These are phyloP conservation scores for Cecropterus lyciades DNA, from an alignment of 1,140 invertebrate genomes.

Conservation along the genomic window DNA sequence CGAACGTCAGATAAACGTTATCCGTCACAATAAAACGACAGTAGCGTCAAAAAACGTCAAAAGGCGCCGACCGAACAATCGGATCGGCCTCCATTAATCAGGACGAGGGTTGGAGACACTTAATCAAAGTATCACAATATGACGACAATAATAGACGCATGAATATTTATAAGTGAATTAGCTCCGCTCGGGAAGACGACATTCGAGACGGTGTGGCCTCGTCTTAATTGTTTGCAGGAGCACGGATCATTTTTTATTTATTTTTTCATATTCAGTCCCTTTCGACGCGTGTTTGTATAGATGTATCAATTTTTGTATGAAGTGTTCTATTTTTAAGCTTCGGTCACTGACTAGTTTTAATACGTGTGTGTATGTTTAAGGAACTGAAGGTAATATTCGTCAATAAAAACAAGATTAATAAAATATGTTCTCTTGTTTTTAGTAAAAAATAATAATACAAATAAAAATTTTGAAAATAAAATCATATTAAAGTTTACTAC, in stretches of 20 bases:
- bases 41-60: constrained; percentile 63
- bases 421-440: too few relatives aligned
- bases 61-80: constrained; percentile 60
- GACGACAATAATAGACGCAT: constrained; percentile 64
- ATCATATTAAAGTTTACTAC: too few relatives aligned
- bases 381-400: too few relatives aligned
- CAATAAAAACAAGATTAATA: too few relatives aligned
- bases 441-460: too few relatives aligned
- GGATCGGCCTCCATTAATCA: constrained; percentile 63
- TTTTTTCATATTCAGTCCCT: constrained; percentile 32
- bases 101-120: constrained; percentile 63
- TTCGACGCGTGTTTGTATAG: constrained; percentile 16
- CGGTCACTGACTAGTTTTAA: background rate
- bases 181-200: constrained; percentile 50
- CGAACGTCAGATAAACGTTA: constrained; percentile 31
- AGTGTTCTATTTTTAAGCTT: constrained; percentile 2
- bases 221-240: constrained; percentile 60
- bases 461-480: too few relatives aligned
- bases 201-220: constrained; percentile 61
- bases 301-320: constrained; percentile 13
- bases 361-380: too few relatives aligned
- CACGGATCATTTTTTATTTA: constrained; percentile 42
- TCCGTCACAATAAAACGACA: constrained; percentile 42
- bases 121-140: constrained; percentile 81
- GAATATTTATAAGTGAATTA: constrained; percentile 80